Evolutionary conservation across 1,140 invertebrate species (phyloP).

Genomic region (Thaumetopoea pityocampa): DNA sequence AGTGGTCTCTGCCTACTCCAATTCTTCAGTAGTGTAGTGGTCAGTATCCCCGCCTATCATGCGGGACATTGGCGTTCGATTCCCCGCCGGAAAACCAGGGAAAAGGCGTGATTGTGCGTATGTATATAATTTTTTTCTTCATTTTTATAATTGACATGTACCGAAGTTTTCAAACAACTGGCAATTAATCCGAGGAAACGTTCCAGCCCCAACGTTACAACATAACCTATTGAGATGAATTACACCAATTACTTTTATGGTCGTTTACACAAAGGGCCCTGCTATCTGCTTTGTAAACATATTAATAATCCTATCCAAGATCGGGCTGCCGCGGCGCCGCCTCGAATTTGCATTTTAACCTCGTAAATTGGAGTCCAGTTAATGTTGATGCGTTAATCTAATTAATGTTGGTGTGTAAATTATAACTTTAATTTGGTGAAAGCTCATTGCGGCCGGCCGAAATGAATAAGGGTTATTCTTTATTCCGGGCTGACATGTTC

Average conservation of each 20-base stretch:
- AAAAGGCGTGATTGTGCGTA: too few species aligned
- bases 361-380: conserved; percentile 27
- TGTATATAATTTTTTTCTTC: too few species aligned
- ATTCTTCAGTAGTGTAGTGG: too few species aligned
- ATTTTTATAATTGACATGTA: too few species aligned
- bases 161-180: too few species aligned
- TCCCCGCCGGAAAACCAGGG: too few species aligned
- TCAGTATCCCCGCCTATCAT: too few species aligned
- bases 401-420: conserved; percentile 31
- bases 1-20: too few species aligned
- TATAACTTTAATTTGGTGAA: conserved; percentile 13
- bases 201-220: conserved; percentile 36
- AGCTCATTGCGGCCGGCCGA: background rate
- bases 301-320: conserved; percentile 36
- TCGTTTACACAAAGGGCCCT: conserved; percentile 40
- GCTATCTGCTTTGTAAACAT: conserved; percentile 50
- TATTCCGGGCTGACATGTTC: background rate
- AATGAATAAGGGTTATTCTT: background rate
- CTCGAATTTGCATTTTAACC: conserved; percentile 34
- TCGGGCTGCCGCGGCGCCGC: conserved; percentile 23
- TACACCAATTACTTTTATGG: conserved; percentile 57
- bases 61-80: too few species aligned
- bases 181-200: conserved; percentile 2
- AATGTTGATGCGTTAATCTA: conserved; percentile 29
- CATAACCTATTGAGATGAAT: conserved; percentile 49